A percentile compares a stretch with the other conserved stretches of the same genome.
Evolutionary conservation across 2,113 vertebrate species (phyloP).

Genomic region (Vidua chalybeata): DNA sequence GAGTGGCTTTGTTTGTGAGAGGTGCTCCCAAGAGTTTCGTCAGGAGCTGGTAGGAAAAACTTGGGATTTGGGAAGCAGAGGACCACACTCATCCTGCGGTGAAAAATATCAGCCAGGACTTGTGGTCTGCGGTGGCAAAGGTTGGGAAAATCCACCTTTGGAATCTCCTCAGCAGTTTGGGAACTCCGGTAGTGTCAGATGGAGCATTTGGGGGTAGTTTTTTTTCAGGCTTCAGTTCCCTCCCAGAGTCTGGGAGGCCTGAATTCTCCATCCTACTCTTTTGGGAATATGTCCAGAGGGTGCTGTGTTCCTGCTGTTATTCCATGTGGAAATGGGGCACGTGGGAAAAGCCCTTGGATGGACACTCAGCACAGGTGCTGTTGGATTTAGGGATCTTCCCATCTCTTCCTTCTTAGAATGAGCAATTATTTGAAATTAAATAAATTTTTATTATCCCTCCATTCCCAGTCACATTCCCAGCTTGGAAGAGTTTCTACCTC

Average conservation of each 20-base stretch:
- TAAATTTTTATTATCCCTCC: background rate
- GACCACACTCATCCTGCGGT: background rate
- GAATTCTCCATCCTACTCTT: background rate
- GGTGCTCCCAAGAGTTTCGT: background rate
- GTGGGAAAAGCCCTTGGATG: background rate
- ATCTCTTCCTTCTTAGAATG: background rate
- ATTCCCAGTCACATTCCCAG: background rate
- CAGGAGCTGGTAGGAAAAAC: background rate
- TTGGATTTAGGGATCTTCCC: background rate
- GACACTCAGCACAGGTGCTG: background rate
- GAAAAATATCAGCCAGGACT: background rate
- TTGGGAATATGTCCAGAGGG: background rate
- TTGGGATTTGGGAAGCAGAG: background rate
- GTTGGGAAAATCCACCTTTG: background rate
- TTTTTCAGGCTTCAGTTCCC: background rate
- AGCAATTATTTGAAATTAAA: background rate
- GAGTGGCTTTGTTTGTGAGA: background rate
- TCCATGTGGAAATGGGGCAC: background rate
- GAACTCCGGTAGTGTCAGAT: background rate
- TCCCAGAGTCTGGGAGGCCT: background rate
- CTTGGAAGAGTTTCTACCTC: background rate
- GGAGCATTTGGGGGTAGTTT: background rate
- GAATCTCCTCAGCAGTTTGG: background rate
- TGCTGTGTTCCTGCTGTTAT: background rate
- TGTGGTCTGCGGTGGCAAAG: background rate